Percentiles rank a stretch among this genome's conserved stretches.
Evolutionary conservation across 2,113 vertebrate genomes (phyloP).

Genomic region (Lepus europaeus): DNA sequence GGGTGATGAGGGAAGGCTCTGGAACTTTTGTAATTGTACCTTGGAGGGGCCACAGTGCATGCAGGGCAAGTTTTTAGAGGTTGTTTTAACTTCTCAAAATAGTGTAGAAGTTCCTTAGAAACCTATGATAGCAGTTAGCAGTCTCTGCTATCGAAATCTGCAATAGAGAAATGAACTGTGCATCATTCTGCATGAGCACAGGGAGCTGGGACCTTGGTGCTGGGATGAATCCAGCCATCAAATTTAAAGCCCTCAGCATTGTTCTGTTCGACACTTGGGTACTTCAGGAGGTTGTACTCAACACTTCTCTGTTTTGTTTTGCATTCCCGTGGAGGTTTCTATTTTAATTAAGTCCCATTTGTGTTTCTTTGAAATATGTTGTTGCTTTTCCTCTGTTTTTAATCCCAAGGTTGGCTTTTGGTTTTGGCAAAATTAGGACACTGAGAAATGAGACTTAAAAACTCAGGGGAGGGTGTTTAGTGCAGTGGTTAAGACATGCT

Average conservation of each 20-base stretch:
- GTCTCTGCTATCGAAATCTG: neutral
- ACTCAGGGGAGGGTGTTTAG: neutral
- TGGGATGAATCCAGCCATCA: neutral
- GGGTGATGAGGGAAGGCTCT: neutral
- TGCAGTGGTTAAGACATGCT: too few species aligned
- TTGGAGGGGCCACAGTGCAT: neutral
- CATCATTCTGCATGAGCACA: too few species aligned
- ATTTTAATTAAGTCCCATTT: neutral
- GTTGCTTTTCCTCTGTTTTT: constrained; percentile 42
- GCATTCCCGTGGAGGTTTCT: neutral
- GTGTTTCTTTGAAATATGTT: neutral
- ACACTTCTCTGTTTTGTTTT: neutral
- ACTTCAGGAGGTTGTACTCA: neutral
- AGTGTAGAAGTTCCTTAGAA: neutral
- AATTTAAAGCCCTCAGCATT: fast-evolving
- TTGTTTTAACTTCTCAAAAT: neutral
- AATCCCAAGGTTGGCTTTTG: neutral
- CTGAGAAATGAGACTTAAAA: constrained; percentile 33
- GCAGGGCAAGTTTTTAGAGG: neutral
- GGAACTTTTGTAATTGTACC: neutral
- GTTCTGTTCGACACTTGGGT: neutral
- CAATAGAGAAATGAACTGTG: fast-evolving
- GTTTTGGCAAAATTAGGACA: constrained; percentile 30
- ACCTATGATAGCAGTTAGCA: neutral
- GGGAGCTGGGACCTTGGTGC: neutral